Evolutionary conservation across 2,113 vertebrate genomes (phyloP).

Genomic region (Felis chaus): DNA sequence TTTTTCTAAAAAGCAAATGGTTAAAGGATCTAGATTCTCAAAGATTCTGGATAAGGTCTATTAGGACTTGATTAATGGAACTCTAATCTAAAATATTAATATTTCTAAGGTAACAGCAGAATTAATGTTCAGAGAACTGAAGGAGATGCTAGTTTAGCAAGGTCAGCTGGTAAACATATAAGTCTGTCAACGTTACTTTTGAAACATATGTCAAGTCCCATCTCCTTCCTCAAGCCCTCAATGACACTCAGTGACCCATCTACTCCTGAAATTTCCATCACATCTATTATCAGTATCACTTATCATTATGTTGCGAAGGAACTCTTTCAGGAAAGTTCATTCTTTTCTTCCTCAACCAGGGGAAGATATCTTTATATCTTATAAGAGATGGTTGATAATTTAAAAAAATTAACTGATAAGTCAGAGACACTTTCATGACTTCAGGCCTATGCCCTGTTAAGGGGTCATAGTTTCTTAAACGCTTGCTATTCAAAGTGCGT

Average conservation of each 20-base stretch:
- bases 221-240: neutral
- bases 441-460: neutral
- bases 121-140: slow-evolving; percentile 11
- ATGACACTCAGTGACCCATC: neutral
- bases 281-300: neutral
- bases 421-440: neutral
- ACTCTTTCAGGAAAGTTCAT: neutral
- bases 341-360: neutral
- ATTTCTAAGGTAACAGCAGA: slow-evolving; percentile 24
- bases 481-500: neutral
- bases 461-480: neutral
- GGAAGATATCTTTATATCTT: neutral
- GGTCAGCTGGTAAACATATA: neutral
- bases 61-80: neutral
- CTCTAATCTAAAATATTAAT: slow-evolving; percentile 23
- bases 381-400: neutral
- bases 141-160: neutral
- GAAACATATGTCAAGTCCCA: neutral
- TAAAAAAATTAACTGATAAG: neutral
- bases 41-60: neutral
- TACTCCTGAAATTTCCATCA: neutral
- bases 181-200: neutral
- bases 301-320: neutral
- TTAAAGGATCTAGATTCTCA: neutral
- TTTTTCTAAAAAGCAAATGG: slow-evolving; percentile 13